A percentile compares a stretch with the other conserved stretches of the same genome.
phyloP scores from a whole-genome alignment of 2,797 vertebrate genomes.

The Ptychadena robeensis region DNA sequence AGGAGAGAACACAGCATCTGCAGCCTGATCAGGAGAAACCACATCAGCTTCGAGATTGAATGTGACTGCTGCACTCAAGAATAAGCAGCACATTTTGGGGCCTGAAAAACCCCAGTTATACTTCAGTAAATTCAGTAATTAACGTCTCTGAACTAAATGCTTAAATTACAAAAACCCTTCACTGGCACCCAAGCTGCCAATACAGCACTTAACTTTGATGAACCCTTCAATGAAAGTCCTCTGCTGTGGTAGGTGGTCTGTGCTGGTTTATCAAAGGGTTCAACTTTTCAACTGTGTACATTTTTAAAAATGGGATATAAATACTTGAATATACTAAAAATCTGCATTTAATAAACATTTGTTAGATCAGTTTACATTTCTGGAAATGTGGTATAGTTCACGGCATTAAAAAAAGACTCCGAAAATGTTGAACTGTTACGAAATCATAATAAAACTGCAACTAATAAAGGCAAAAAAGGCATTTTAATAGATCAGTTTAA shows the following conservation, averaged over 20 bases:
- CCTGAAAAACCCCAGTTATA: no score
- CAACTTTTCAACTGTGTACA: neutral
- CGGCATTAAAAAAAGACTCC: neutral
- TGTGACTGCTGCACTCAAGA: no score
- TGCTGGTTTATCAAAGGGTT: neutral
- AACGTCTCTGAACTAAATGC: no score
- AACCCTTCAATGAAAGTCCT: no score
- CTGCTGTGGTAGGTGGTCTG: neutral
- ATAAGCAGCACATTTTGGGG: no score
- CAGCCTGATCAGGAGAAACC: no score
- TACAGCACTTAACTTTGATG: no score
- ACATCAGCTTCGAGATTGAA: no score
- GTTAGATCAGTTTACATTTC: neutral
- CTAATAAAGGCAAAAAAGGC: constrained; percentile 81
- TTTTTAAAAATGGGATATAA: neutral
- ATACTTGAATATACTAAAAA: neutral
- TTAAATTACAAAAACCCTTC: no score
- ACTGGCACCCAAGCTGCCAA: no score
- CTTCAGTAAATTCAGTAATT: no score
- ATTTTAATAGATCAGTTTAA: constrained; percentile 80
- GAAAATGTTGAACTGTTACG: neutral
- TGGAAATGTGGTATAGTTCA: neutral
- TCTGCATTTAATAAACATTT: neutral
- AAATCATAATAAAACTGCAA: constrained; percentile 80
- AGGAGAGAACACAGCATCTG: no score